These are phyloP conservation scores for Conchocele bisecta DNA, from an alignment of 2,888 invertebrate genomes.

Conservation along the genomic window DNA sequence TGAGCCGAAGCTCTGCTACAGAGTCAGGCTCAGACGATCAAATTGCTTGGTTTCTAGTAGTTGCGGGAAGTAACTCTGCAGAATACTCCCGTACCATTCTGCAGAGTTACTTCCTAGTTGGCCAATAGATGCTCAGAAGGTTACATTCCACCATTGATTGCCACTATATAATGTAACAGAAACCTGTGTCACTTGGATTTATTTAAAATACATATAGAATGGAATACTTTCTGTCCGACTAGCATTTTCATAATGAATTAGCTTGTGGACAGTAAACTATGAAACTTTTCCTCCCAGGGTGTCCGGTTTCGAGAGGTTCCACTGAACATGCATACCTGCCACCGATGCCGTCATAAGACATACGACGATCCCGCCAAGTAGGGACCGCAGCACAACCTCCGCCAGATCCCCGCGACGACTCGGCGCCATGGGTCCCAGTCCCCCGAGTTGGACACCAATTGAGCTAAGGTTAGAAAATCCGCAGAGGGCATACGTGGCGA, in stretches of 20 bases:
- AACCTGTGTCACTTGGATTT: background rate
- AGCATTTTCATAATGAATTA: background rate
- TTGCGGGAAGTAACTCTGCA: too few relatives aligned
- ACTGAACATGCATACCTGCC: constrained; percentile 86
- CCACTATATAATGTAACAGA: too few relatives aligned
- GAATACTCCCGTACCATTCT: too few relatives aligned
- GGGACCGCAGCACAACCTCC: constrained; percentile 89
- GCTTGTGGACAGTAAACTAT: background rate
- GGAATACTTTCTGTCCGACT: background rate
- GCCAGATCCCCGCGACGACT: constrained; percentile 88
- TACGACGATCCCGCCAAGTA: constrained; percentile 91
- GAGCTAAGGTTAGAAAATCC: constrained; percentile 96
- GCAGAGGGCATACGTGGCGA: constrained; percentile 95
- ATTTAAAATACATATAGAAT: background rate
- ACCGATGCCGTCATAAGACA: constrained; percentile 95
- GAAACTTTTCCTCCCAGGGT: background rate
- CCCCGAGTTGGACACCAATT: constrained; percentile 92
- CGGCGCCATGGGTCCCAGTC: constrained; percentile 90
- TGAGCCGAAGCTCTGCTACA: too few relatives aligned
- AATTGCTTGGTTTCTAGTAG: too few relatives aligned
- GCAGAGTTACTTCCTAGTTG: too few relatives aligned
- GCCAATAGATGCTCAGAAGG: too few relatives aligned
- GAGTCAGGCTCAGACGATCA: too few relatives aligned
- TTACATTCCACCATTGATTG: too few relatives aligned
- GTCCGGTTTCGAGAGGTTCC: background rate